Evolutionary conservation across 2,797 vertebrate genomes (phyloP), one percentile per base, ranked within the genome.

Genomic region (Malurus leucopterus): DNA sequence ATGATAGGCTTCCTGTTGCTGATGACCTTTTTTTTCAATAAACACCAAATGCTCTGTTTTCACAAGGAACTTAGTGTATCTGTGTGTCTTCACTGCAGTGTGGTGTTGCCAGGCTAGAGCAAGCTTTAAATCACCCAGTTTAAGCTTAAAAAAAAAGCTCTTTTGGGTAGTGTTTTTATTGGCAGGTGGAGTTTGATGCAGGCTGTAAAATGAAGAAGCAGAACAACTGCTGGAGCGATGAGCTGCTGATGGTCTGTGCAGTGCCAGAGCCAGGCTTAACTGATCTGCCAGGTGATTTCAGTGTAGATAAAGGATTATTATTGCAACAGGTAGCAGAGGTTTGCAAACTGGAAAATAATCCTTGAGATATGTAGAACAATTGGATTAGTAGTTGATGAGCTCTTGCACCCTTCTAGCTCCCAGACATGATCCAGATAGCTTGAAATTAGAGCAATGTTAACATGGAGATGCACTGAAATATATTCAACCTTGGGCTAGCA

Each of bases 321-420:
- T 53, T 71, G 76, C 87, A 90, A 64, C 89, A 83, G 68, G 85
- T 71, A 80, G 62, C 69, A 85, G 89, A 24, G 75, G 67, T 71
- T 68, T 50, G 72, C 74, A 77, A 83, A 81, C 36, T 51, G 79
- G 62, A 65, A 93, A 93, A 91, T 80, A 87, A 77, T 74, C 89
- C 67, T 40, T 21, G 64, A 61, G 84, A 71, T 69, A 16, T 4
- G 62, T 32, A 58, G 85, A 83, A 53, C 58, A 53, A 30, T 80
- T 77, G 76, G 85, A 83, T 94, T 90, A 80, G 69, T 18, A 34
- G 62, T 5, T 70, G 78, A 54, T 80, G 75, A 89, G 82, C 72
- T 84, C 59, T 84, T 69, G 40, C 20, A 72, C 71, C 68, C 55
- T 80, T 12, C n/a, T 59, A 21, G 55, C 40, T 84, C 51, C 2